Evolutionary conservation across 2,113 vertebrate species (phyloP).

Genomic region (Tenebrosternarchus preto): DNA sequence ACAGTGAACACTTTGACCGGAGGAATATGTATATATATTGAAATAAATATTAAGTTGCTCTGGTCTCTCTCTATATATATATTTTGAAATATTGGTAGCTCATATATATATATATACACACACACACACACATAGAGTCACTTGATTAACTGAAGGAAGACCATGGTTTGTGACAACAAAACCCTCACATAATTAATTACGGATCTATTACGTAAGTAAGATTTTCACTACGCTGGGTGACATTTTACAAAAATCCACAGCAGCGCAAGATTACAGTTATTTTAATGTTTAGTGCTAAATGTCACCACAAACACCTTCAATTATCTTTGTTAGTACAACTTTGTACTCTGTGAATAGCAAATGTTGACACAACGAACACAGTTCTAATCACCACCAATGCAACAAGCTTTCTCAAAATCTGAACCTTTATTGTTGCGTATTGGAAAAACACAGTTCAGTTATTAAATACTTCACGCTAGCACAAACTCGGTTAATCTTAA

Average conservation of each 20-base stretch:
- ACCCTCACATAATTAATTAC: slow-evolving; percentile 52
- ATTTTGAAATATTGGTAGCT: no score
- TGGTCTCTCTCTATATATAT: no score
- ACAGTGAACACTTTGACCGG: no score
- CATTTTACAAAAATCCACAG: slow-evolving; percentile 24
- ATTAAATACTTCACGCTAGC: background rate
- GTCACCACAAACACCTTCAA: background rate
- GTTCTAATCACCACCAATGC: background rate
- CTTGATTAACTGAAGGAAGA: slow-evolving; percentile 41
- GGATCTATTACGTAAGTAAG: slow-evolving; percentile 45
- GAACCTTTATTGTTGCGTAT: background rate
- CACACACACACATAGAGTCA: no score
- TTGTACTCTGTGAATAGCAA: slow-evolving; percentile 3
- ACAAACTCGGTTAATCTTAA: background rate
- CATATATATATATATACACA: no score
- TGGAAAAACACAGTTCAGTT: background rate
- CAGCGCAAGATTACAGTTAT: slow-evolving; percentile 8
- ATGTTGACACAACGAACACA: slow-evolving; percentile 14
- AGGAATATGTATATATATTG: no score
- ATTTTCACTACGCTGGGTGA: slow-evolving; percentile 35
- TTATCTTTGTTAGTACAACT: slow-evolving; percentile 24
- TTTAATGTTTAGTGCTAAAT: slow-evolving; percentile 24
- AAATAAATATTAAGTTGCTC: no score
- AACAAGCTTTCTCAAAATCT: background rate
- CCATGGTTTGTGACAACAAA: slow-evolving; percentile 49